These are phyloP conservation scores for Ormyrus thymus DNA, from an alignment of 2,888 invertebrate genomes.

Conservation along the genomic window DNA sequence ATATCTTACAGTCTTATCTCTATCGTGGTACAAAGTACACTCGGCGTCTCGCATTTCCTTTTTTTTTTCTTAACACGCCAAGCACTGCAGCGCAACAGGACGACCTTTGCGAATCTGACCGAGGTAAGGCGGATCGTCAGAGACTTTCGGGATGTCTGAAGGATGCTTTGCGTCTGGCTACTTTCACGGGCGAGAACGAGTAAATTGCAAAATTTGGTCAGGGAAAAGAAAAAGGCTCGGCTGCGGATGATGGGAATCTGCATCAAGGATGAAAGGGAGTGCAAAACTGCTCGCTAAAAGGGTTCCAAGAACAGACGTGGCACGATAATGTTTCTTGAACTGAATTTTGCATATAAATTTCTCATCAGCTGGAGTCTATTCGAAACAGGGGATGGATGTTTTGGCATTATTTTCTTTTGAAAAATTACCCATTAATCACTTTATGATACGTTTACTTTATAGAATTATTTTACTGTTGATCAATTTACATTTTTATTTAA, in stretches of 20 bases:
- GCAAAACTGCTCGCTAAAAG: neutral
- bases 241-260: neutral
- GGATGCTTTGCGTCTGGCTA: slow-evolving; percentile 1
- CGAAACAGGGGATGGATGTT: neutral
- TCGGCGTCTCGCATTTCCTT: neutral
- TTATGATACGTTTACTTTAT: no score
- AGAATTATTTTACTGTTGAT: no score
- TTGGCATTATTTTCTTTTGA: no score
- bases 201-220: no score
- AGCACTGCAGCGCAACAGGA: no score
- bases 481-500: no score
- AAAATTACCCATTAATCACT: no score
- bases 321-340: slow-evolving; percentile 27
- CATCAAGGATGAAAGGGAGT: slow-evolving; percentile 18
- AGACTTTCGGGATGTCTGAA: slow-evolving; percentile 16
- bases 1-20: neutral
- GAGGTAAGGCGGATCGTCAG: slow-evolving; percentile 14
- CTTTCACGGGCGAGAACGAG: slow-evolving; percentile 1
- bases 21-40: neutral
- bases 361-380: no score
- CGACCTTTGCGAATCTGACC: neutral
- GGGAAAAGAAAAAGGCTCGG: neutral
- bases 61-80: no score
- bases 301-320: neutral
- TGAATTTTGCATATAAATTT: neutral